Evolutionary conservation across 2,113 vertebrate species (phyloP), one percentile per base, ranked within the genome.

Genomic region (Oreochromis spilurus): DNA sequence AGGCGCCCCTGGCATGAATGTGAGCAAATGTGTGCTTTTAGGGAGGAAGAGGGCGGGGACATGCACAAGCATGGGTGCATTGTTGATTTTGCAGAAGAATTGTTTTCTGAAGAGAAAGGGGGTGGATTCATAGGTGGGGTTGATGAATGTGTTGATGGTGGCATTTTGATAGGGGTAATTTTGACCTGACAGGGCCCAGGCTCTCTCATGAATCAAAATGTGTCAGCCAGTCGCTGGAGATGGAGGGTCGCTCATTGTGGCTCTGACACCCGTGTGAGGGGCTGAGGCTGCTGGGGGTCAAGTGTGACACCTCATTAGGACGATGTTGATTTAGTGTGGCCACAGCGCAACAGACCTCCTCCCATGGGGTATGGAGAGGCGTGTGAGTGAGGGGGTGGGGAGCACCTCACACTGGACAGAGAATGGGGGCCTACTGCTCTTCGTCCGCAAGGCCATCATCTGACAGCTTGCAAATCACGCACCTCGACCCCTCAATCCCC

Each of bases 301-400:
- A 97, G 97, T 97, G 97, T 97, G 97, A 96, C 95, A 95, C 96
- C 97, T 97, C 97, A 96, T 97, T 97, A 97, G 97, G 97, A 96
- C 95, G 82, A 87, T 97, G 97, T 97, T 98, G 97, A 98, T 98
- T 98, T 97, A 97, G 97, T 95, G 96, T 90, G 95, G 95, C 91
- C 94, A 92, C 95, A 88, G 94, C 83, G 92, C 96, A 96, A 96
- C 96, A 96, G 95, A 96, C 94, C 96, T 95, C 95, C 95, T 96
- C 96, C 96, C 95, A 94, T 92, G 95, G 94, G 96, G 94, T 85
- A 88, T 79, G 86, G 92, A 90, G 93, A 90, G 91, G 91, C 90
- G 85, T 83, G 90, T 91, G 92, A 87, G 92, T 11, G 90, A 87
- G 92, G 94, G 95, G 94, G 95, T 93, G 89, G 92, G 94, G 91